Evolutionary conservation across 2,797 vertebrate species (phyloP), one percentile per base, ranked within the genome.

Genomic region (Typhlichthys subterraneus): DNA sequence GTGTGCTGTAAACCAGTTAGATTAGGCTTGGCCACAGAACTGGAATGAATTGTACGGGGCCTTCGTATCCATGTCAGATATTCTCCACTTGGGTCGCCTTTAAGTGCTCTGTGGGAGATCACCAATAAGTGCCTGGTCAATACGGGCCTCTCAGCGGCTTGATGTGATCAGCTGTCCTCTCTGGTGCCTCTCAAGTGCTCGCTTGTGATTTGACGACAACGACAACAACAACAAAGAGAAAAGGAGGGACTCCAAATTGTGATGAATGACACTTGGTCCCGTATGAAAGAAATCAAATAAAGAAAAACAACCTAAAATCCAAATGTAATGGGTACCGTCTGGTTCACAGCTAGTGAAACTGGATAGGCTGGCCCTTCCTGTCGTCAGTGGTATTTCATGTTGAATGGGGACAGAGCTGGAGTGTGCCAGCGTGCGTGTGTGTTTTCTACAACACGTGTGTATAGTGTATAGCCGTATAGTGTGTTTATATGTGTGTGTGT

Each of bases 261-360:
- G 80, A 88, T 87, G 80, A 71, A 84, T 79, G 82, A 88, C 79
- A 80, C 83, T 91, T 92, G 91, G 92, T 93, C 92, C 92, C 92
- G 58, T 71, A 76, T 70, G 84, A 88, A 77, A 88, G 82, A 85
- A 86, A 75, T 49, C 45, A 61, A 65, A 53, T 61, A 63, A 59
- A 70, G 46, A 61, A 29, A 42, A 67, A 70, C 53, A 66, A 68
- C 65, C 67, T 63, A 66, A 67, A 66, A 60, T 77, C 15, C 75
- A 48, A 66, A 67, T 59, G 76, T 63, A 12, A 83, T 77, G 81
- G 82, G 85, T 76, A 69, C 82, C 86, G 76, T 71, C 76, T 52
- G 80, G 69, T 70, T 73, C 12, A 0, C 33, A 65, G 58, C 57
- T 48, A 29, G 13, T 31, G 46, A 60, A 74, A 64, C 59, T 61